Percentiles rank a stretch among this genome's conserved stretches.
phyloP scores from a whole-genome alignment of 2,888 invertebrate species.

The Rhagonycha lutea region DNA sequence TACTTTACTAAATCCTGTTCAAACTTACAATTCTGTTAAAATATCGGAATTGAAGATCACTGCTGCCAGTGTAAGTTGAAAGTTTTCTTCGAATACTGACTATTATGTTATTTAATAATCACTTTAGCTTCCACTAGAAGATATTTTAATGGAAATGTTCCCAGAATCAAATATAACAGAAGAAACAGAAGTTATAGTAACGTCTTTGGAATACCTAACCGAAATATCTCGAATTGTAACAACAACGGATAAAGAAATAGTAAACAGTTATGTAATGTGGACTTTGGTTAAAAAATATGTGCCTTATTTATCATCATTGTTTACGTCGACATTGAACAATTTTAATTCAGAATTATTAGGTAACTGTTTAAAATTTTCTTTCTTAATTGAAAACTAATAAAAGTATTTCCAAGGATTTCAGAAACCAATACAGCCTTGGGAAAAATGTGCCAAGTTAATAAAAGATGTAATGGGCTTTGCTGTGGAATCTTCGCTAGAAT shows the following conservation, averaged over 20 bases:
- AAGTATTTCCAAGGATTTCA: slow-evolving; percentile 41
- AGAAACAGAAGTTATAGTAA: slow-evolving; percentile 59
- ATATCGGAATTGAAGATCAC: slow-evolving; percentile 54
- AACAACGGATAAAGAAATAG: slow-evolving; percentile 56
- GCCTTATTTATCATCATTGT: slow-evolving; percentile 59
- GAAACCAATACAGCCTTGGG: slow-evolving; percentile 54
- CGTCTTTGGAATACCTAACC: slow-evolving; percentile 58
- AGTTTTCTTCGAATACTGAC: neutral
- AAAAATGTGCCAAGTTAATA: slow-evolving; percentile 57
- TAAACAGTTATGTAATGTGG: slow-evolving; percentile 66
- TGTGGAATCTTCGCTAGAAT: slow-evolving; percentile 53
- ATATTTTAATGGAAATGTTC: slow-evolving; percentile 57
- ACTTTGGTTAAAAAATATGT: slow-evolving; percentile 59
- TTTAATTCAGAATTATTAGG: slow-evolving; percentile 47
- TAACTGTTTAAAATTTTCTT: slow-evolving; percentile 26
- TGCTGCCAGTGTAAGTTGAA: slow-evolving; percentile 52
- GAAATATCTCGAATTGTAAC: slow-evolving; percentile 59
- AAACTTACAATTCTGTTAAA: slow-evolving; percentile 50
- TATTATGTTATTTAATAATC: neutral
- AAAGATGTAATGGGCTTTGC: slow-evolving; percentile 58
- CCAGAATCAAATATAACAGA: slow-evolving; percentile 56
- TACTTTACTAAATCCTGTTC: slow-evolving; percentile 50
- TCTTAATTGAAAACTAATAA: neutral
- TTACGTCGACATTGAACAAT: slow-evolving; percentile 42
- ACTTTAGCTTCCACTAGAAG: slow-evolving; percentile 54